phyloP scores from a whole-genome alignment of 2,888 invertebrate species.

The Invenusta paracnida region DNA sequence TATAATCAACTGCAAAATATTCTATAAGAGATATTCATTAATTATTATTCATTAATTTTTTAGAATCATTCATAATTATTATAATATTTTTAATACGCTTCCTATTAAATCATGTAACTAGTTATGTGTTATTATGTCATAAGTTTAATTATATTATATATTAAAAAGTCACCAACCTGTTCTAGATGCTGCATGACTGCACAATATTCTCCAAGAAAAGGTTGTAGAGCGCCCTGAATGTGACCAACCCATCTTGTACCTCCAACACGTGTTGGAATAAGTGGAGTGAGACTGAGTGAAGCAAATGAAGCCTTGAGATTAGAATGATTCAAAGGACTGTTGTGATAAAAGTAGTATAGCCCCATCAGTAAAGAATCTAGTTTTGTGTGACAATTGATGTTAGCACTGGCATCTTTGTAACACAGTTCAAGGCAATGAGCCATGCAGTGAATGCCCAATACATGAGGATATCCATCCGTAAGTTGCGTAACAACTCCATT shows the following conservation, averaged over 20 bases:
- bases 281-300: not conserved
- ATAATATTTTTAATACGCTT: too few species aligned
- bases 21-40: too few species aligned
- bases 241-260: slow-evolving; percentile 10
- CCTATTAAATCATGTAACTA: too few species aligned
- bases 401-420: not conserved
- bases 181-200: not conserved
- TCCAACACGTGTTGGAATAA: not conserved
- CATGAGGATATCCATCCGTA: not conserved
- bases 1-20: too few species aligned
- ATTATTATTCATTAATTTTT: too few species aligned
- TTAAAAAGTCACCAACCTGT: too few species aligned
- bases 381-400: not conserved
- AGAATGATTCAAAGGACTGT: not conserved
- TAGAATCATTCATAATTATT: too few species aligned
- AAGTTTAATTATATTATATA: too few species aligned
- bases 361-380: not conserved
- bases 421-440: not conserved
- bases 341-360: slow-evolving; percentile 1
- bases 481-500: not conserved
- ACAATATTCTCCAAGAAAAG: not conserved
- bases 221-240: not conserved
- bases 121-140: too few species aligned
- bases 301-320: not conserved
- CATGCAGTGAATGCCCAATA: not conserved